These are phyloP conservation scores for Ptychodera flava DNA, from an alignment of 35 echinoderm and acorn worm species.

Conservation along the genomic window DNA sequence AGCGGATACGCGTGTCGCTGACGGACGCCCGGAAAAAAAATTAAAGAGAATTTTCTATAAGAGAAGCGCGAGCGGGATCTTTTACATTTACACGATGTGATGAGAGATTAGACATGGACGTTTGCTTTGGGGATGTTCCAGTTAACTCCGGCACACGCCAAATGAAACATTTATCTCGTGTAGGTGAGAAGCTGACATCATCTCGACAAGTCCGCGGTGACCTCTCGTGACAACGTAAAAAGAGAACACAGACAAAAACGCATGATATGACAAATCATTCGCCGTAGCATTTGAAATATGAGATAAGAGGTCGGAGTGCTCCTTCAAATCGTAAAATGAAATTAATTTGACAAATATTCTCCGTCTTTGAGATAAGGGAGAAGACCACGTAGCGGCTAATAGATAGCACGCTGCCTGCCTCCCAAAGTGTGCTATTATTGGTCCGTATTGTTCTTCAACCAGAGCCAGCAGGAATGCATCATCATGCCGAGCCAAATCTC, in stretches of 20 bases:
- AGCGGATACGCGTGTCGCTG: too few relatives aligned
- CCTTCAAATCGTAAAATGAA: neutral
- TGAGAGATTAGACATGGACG: too few relatives aligned
- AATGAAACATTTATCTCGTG: neutral
- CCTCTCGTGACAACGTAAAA: neutral
- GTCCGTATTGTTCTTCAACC: neutral
- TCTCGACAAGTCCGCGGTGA: neutral
- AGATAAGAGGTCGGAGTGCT: neutral
- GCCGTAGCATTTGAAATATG: neutral
- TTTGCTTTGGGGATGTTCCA: too few relatives aligned
- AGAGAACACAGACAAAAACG: neutral
- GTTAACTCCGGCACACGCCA: neutral
- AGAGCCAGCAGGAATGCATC: neutral
- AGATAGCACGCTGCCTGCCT: neutral
- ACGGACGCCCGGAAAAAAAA: too few relatives aligned
- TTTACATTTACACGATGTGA: too few relatives aligned
- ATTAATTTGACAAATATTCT: constrained; percentile 2
- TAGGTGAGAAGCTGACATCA: neutral
- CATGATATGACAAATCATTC: neutral
- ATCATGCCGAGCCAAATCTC: neutral
- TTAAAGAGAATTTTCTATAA: too few relatives aligned
- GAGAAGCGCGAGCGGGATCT: too few relatives aligned
- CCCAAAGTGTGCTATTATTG: neutral
- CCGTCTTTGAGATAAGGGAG: neutral
- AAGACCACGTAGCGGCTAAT: neutral